Evolutionary conservation across 1,140 invertebrate species (phyloP).

Genomic region (Plectus sambesii): DNA sequence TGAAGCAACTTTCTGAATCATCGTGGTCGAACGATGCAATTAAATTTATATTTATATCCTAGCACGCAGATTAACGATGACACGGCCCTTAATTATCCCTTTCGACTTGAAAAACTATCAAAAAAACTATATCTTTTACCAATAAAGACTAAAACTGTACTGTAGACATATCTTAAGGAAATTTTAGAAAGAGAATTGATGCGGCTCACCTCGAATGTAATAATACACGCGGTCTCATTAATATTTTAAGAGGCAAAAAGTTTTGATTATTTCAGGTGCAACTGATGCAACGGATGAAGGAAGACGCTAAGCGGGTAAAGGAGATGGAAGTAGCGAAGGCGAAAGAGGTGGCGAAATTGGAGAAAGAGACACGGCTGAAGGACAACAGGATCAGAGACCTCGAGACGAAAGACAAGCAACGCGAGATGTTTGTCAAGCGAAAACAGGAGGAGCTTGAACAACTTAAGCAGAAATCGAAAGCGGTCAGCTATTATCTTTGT

Average conservation of each 20-base stretch:
- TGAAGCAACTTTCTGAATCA: no score
- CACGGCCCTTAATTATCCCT: no score
- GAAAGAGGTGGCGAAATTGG: conserved; percentile 72
- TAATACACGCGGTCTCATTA: no score
- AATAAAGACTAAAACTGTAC: no score
- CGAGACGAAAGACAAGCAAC: conserved; percentile 66
- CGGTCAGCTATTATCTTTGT: background rate
- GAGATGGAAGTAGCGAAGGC: conserved; percentile 54
- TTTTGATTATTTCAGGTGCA: conserved; percentile 56
- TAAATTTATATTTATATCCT: no score
- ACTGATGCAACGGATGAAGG: conserved; percentile 82
- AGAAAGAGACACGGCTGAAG: conserved; percentile 52
- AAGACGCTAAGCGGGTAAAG: conserved; percentile 72
- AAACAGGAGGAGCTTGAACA: conserved; percentile 55
- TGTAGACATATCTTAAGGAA: no score
- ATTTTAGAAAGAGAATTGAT: conserved; percentile 3
- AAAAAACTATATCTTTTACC: no score
- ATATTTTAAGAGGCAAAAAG: conserved; percentile 5
- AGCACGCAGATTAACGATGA: no score
- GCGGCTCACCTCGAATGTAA: conserved; percentile 10
- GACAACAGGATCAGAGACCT: conserved; percentile 73
- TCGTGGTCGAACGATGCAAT: no score
- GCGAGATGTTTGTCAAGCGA: conserved; percentile 57
- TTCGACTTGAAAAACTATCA: no score
- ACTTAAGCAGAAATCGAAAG: conserved; percentile 24